Conservation (phyloP, 2,888 invertebrate genomes). For the Microctonus aethiopoides region DNA sequence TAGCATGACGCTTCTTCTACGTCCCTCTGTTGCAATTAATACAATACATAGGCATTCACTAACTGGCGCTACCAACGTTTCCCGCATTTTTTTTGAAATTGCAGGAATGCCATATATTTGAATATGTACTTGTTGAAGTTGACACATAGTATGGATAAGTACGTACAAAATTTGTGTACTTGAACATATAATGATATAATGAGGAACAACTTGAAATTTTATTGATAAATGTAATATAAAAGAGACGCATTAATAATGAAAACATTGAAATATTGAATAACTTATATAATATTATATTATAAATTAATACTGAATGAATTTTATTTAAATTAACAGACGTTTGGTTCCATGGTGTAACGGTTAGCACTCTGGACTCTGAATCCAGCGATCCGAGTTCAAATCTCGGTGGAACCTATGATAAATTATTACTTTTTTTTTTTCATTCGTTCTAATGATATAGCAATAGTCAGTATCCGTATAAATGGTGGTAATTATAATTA, state of each 20-base stretch:
- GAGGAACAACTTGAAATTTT: too few relatives aligned
- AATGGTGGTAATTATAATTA: too few relatives aligned
- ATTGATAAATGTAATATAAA: too few relatives aligned
- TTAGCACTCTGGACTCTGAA: slow-evolving; percentile 85
- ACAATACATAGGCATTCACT: background rate
- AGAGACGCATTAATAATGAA: too few relatives aligned
- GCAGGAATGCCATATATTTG: background rate
- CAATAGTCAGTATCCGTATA: too few relatives aligned
- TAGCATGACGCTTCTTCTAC: slow-evolving; percentile 38
- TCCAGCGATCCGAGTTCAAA: slow-evolving; percentile 85
- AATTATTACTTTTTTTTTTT: too few relatives aligned
- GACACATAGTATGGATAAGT: background rate
- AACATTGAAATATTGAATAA: too few relatives aligned
- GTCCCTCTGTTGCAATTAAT: slow-evolving; percentile 17
- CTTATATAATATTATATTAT: background rate
- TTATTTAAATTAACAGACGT: background rate
- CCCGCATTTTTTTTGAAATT: slow-evolving; percentile 33
- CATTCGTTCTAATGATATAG: too few relatives aligned
- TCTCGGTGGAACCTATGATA: slow-evolving; percentile 77
- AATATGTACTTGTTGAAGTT: too few relatives aligned
- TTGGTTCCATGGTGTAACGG: slow-evolving; percentile 80
- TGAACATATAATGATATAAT: too few relatives aligned
- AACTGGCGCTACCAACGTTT: slow-evolving; percentile 7
- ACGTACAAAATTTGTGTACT: too few relatives aligned
- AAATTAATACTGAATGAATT: background rate